phyloP scores from a whole-genome alignment of 1,140 invertebrate genomes.

The Hormaphis cornu region DNA sequence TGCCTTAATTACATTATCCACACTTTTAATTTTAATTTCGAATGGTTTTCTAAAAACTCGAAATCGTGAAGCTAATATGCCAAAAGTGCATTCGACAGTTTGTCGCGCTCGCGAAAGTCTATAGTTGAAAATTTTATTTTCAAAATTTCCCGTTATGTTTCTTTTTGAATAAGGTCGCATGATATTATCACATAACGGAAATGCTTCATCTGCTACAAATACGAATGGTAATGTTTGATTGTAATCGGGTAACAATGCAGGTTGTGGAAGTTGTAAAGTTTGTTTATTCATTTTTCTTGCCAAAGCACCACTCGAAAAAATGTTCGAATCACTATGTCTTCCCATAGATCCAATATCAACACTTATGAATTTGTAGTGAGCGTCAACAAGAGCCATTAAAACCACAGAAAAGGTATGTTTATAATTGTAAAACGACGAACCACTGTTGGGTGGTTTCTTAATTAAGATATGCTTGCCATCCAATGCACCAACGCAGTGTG shows the following conservation, averaged over 20 bases:
- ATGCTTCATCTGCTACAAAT: constrained; percentile 47
- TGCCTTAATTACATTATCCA: background rate
- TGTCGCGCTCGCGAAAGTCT: constrained; percentile 41
- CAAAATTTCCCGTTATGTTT: constrained; percentile 41
- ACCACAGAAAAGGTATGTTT: constrained; percentile 34
- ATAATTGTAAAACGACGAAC: constrained; percentile 34
- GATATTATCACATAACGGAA: constrained; percentile 42
- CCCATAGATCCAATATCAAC: constrained; percentile 35
- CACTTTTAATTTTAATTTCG: background rate
- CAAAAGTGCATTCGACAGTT: constrained; percentile 48
- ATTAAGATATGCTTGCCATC: constrained; percentile 44
- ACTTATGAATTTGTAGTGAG: constrained; percentile 35
- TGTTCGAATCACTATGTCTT: constrained; percentile 41
- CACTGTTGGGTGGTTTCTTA: constrained; percentile 39
- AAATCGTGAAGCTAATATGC: constrained; percentile 44
- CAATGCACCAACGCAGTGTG: constrained; percentile 40
- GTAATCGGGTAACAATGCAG: background rate
- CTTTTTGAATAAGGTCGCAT: constrained; percentile 45
- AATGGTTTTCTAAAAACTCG: constrained; percentile 41
- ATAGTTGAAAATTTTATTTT: constrained; percentile 43
- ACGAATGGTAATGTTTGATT: constrained; percentile 11
- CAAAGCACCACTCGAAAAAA: constrained; percentile 40
- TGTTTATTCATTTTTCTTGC: constrained; percentile 35
- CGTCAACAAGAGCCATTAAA: constrained; percentile 35
- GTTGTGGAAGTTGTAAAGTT: constrained; percentile 32